A percentile compares a stretch with the other conserved stretches of the same genome.
Conservation (phyloP, 1,140 invertebrate genomes). For the Elymnias hypermnestra region DNA sequence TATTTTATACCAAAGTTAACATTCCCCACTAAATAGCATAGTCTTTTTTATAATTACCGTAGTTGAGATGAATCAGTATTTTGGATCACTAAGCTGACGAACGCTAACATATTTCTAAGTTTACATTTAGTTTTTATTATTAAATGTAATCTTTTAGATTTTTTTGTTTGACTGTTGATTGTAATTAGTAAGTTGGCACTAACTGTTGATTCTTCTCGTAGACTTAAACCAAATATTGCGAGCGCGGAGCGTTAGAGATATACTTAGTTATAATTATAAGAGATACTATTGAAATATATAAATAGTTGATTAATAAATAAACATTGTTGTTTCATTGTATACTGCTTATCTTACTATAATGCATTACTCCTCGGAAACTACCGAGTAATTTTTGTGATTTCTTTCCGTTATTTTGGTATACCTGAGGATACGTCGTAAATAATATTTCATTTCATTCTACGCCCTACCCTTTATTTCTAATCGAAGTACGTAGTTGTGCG, state of each 20-base stretch:
- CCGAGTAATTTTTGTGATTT: too few relatives aligned
- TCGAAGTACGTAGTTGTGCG: too few relatives aligned
- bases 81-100: slow-evolving; percentile 42
- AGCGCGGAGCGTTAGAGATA: slow-evolving; percentile 65
- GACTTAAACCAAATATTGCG: slow-evolving; percentile 73
- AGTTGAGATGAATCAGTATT: slow-evolving; percentile 63
- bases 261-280: slow-evolving; percentile 68
- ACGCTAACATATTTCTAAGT: slow-evolving; percentile 58
- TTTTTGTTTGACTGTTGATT: slow-evolving; percentile 69
- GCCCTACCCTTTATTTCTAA: too few relatives aligned
- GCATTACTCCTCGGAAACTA: too few relatives aligned
- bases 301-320: slow-evolving; percentile 72
- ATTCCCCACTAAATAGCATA: slow-evolving; percentile 73
- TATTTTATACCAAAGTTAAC: slow-evolving; percentile 76
- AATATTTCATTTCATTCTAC: too few relatives aligned
- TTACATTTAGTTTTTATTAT: slow-evolving; percentile 63
- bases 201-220: slow-evolving; percentile 71
- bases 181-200: slow-evolving; percentile 46
- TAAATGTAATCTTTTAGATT: slow-evolving; percentile 67
- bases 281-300: slow-evolving; percentile 74
- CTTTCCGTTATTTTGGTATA: too few relatives aligned
- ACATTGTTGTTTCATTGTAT: slow-evolving; percentile 57
- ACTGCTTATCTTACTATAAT: neutral
- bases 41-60: slow-evolving; percentile 51
- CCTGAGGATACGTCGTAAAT: too few relatives aligned